Percentiles rank a stretch among this genome's conserved stretches.
Evolutionary conservation across 2,888 invertebrate genomes (phyloP).

Genomic region (Ophion ventricosus): DNA sequence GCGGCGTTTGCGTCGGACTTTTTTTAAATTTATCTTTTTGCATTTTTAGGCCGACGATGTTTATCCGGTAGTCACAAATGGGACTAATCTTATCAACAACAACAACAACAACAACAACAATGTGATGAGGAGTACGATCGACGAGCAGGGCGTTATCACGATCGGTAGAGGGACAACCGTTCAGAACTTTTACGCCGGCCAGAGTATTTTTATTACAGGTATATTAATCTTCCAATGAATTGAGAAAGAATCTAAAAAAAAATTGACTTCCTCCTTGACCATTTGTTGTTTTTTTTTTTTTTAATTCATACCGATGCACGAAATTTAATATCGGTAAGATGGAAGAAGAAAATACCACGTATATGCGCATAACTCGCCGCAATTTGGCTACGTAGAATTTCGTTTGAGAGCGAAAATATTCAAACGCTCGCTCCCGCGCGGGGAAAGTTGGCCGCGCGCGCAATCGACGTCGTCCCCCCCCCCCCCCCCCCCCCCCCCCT

Average conservation of each 20-base stretch:
- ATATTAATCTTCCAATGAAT: slow-evolving; percentile 4
- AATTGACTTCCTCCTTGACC: no score
- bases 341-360: background rate
- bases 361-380: background rate
- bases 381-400: background rate
- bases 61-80: slow-evolving; percentile 69
- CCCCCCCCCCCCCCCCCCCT: no score
- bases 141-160: slow-evolving; percentile 64
- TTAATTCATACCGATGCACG: background rate
- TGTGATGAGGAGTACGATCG: slow-evolving; percentile 23
- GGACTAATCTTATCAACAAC: slow-evolving; percentile 73
- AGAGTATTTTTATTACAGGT: slow-evolving; percentile 79
- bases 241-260: no score
- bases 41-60: slow-evolving; percentile 64
- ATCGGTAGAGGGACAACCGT: slow-evolving; percentile 77
- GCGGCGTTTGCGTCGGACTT: background rate
- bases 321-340: background rate
- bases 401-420: slow-evolving; percentile 21
- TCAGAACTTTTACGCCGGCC: slow-evolving; percentile 78
- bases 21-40: background rate
- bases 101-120: slow-evolving; percentile 69
- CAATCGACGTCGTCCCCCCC: slow-evolving; percentile 24
- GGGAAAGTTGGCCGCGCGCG: slow-evolving; percentile 54
- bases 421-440: slow-evolving; percentile 13
- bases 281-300: background rate